Conservation (phyloP, 2,888 invertebrate species). For the Lissonota sp. region DNA sequence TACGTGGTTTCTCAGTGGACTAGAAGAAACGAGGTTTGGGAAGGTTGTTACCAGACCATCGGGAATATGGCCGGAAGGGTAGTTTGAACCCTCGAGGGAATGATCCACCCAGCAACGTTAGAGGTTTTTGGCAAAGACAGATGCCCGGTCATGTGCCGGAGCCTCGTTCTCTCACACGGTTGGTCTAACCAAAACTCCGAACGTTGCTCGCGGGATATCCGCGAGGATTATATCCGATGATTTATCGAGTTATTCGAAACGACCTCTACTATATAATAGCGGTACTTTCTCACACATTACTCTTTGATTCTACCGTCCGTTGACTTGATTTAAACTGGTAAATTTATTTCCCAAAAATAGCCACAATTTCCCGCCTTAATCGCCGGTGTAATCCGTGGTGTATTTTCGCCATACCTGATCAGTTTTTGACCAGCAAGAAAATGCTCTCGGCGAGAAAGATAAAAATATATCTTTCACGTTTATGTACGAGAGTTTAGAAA, state of each 20-base stretch:
- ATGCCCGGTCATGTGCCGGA: slow-evolving; percentile 44
- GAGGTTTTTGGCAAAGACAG: slow-evolving; percentile 59
- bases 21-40: slow-evolving; percentile 44
- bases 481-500: no score
- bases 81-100: slow-evolving; percentile 47
- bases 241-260: slow-evolving; percentile 62
- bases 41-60: slow-evolving; percentile 51
- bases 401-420: no score
- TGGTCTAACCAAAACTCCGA: slow-evolving; percentile 43
- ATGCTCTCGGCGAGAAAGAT: no score
- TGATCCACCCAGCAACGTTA: slow-evolving; percentile 31
- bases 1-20: slow-evolving; percentile 39
- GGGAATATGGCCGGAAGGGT: slow-evolving; percentile 24
- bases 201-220: slow-evolving; percentile 25
- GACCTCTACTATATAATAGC: slow-evolving; percentile 31
- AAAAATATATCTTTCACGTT: no score
- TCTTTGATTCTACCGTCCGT: slow-evolving; percentile 20
- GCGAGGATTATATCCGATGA: slow-evolving; percentile 58
- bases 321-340: slow-evolving; percentile 13
- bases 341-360: slow-evolving; percentile 21
- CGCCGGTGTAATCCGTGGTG: neutral
- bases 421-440: no score
- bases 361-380: slow-evolving; percentile 11
- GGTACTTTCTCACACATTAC: slow-evolving; percentile 40
- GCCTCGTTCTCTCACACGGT: neutral